Percentiles rank a stretch among this genome's conserved stretches.
Conservation (phyloP, 2,888 invertebrate genomes). For the Acanthosepion pharaonis region DNA sequence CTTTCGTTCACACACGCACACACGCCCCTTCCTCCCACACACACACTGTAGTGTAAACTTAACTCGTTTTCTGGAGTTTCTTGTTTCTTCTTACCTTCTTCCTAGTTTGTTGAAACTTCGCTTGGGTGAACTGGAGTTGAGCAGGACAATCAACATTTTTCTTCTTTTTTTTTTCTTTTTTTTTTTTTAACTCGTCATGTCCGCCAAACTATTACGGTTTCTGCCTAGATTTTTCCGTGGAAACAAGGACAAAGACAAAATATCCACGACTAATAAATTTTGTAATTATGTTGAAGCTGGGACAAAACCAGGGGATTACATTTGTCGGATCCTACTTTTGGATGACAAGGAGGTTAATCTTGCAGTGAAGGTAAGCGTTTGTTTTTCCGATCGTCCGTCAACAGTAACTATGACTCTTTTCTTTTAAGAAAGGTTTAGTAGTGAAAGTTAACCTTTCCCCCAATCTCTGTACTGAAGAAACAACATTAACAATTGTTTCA, state of each 20-base stretch:
- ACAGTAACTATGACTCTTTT: no score
- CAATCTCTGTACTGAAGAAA: no score
- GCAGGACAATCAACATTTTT: neutral
- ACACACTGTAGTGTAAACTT: neutral
- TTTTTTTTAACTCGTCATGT: slow-evolving; percentile 35
- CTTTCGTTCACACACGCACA: neutral
- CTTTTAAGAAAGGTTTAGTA: no score
- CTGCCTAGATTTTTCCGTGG: slow-evolving; percentile 36
- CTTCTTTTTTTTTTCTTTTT: neutral
- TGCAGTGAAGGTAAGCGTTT: slow-evolving; percentile 34
- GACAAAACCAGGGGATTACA: slow-evolving; percentile 37
- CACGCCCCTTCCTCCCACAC: neutral
- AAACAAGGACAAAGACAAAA: slow-evolving; percentile 38
- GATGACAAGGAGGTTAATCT: slow-evolving; percentile 40
- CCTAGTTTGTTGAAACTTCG: neutral
- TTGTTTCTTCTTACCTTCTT: neutral
- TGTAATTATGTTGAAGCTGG: slow-evolving; percentile 40
- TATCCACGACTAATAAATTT: neutral
- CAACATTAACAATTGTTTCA: no score
- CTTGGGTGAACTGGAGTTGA: neutral
- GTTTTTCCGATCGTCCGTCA: no score
- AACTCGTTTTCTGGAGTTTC: neutral
- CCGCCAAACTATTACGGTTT: slow-evolving; percentile 38
- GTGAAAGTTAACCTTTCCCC: no score
- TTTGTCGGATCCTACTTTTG: slow-evolving; percentile 45